Percentiles rank a stretch among this genome's conserved stretches.
phyloP scores from a whole-genome alignment of 2,888 invertebrate species.

The Polia nebulosa region DNA sequence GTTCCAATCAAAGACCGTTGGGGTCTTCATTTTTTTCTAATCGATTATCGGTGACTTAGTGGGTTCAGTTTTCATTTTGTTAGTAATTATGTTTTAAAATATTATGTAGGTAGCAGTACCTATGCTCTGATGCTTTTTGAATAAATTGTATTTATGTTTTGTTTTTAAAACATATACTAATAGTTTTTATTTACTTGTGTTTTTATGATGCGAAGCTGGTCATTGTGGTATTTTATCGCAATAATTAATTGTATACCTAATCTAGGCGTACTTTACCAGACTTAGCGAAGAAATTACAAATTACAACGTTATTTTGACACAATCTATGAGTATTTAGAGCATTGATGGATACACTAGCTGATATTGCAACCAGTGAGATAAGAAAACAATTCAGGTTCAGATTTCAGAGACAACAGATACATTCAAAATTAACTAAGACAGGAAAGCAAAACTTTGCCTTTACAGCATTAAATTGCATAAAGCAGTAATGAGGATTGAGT shows the following conservation, averaged over 20 bases:
- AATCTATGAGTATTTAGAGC: not conserved
- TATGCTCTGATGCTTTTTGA: slow-evolving; percentile 31
- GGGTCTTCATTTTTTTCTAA: slow-evolving; percentile 82
- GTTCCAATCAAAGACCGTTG: slow-evolving; percentile 86
- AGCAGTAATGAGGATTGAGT: slow-evolving; percentile 47
- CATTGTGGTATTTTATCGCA: not conserved
- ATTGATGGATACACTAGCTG: not conserved
- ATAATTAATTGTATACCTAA: not conserved
- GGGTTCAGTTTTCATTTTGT: slow-evolving; percentile 45
- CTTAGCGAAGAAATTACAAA: no score
- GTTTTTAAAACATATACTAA: not conserved
- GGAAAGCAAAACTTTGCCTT: slow-evolving; percentile 36
- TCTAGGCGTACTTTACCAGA: not conserved
- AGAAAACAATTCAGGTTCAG: slow-evolving; percentile 3
- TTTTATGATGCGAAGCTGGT: slow-evolving; percentile 2
- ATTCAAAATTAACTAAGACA: slow-evolving; percentile 17
- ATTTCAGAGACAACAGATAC: slow-evolving; percentile 9
- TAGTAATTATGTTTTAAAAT: slow-evolving; percentile 43
- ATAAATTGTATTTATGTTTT: slow-evolving; percentile 21
- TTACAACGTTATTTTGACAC: no score
- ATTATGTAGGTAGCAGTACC: slow-evolving; percentile 6
- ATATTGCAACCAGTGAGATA: slow-evolving; percentile 15
- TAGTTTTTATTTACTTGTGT: slow-evolving; percentile 8
- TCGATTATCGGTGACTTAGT: slow-evolving; percentile 73
- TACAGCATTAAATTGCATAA: slow-evolving; percentile 40